Evolutionary conservation across 2,113 vertebrate species (phyloP), one percentile per base, ranked within the genome.

Genomic region (Phoxinus phoxinus): DNA sequence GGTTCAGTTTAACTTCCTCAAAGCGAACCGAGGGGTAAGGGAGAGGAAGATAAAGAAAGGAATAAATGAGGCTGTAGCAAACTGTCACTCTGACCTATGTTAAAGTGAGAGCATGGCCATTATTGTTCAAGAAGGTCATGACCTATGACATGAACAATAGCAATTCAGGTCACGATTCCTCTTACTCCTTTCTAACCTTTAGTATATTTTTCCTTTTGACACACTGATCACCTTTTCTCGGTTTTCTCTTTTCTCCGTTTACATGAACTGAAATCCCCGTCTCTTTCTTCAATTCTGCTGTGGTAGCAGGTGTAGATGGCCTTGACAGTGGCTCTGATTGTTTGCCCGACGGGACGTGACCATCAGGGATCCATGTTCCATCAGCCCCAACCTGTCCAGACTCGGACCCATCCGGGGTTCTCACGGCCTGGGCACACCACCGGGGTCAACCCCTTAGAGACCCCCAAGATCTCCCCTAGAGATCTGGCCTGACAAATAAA

Each of bases 21-120:
- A 58, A 78, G 27, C 6, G 3, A 72, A 71, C n/a, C 10, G 44
- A 80, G 48, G 37, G 44, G 25, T 44, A 71, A 72, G 17, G 35
- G 32, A 58, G 61, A 71, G 61, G 37, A 59, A 85, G 88, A 87
- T 84, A 77, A 89, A 87, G 75, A 84, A 77, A 87, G 85, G 85
- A 48, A 72, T 84, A 67, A 69, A 88, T 78, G 84, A 88, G 67
- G 58, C 56, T 44, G 56, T 44, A 37, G n/a, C 77, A 63, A 63
- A 63, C 77, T 25, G 25, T 67, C 79, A 48, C 41, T 30, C 41
- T 81, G 79, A 75, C 73, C 46, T 51, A 75, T 75, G 72, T 19
- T 46, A 75, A 75, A 51, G 13, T 32, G 9, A 67, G 53, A 27
- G 37, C 8, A 81, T 0, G 37, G 37, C 8, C 56, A 27, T 44